Evolutionary conservation across 1,140 invertebrate species (phyloP), one percentile per base, ranked within the genome.

Genomic region (Hyposmocoma kahamanoa): DNA sequence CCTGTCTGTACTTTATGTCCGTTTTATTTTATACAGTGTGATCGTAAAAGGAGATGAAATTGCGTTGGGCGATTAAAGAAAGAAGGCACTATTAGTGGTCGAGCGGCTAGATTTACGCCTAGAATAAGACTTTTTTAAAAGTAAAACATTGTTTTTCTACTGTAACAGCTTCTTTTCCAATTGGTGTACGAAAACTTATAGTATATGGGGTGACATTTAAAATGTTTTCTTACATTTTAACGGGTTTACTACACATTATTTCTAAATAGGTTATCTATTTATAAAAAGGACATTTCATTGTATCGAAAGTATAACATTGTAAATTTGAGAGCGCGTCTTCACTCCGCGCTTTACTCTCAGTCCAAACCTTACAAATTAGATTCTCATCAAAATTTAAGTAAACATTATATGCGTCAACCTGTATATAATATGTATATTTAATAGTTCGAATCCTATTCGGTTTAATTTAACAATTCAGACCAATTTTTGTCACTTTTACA

Each of bases 401-500:
- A 17, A 36, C 11, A 26, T 26, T 11, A 26, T 26, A 26, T 26
- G 24, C 5, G 24, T 11, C 24, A 26, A 6, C 11, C 11, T 26
- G 24, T 6, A 26, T 26, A 11, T 26, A 26, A 61, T 71, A 67
- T 61, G 52, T 75, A 72, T 77, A 78, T 75, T 72, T 78, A 74
- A 71, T 67, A 62, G 55, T 68, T 76, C 56, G 55, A 70, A 62
- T 70, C 69, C 67, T 64, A 52, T 62, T 65, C 56, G 26, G 63
- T 67, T 72, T 66, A 55, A 64, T 76, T 76, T 75, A 53, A 71
- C 22, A 21, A 72, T 72, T 80, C 63, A 67, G 80, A 81, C 75
- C 80, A 81, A 81, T 81, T 81, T 76, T 81, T 78, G 70, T 77
- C 71, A 73, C 63, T 78, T 78, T 75, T 77, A 81, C 75, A 81